Conservation (phyloP, 2,888 invertebrate species). For the Buathra laborator region DNA sequence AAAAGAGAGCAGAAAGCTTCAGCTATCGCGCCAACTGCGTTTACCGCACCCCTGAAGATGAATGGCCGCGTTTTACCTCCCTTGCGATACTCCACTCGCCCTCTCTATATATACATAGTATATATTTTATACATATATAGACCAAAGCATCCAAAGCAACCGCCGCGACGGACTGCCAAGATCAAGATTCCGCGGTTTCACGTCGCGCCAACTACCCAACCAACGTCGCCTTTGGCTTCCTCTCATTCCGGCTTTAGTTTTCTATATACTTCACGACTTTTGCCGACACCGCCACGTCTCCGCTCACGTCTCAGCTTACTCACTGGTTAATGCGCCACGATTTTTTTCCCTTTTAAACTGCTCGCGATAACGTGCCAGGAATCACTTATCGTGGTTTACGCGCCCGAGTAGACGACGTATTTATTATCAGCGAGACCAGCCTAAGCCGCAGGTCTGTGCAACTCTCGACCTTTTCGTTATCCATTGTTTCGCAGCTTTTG, state of each 20-base stretch:
- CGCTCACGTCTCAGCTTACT: slow-evolving; percentile 16
- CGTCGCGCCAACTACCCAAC: slow-evolving; percentile 59
- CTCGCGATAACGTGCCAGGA: slow-evolving; percentile 74
- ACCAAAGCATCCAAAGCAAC: slow-evolving; percentile 57
- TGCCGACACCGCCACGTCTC: slow-evolving; percentile 51
- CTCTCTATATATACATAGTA: slow-evolving; percentile 18
- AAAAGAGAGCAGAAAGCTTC: slow-evolving; percentile 67
- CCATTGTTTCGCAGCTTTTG: slow-evolving; percentile 4
- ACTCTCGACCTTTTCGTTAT: not conserved
- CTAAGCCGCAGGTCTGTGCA: not conserved
- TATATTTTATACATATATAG: slow-evolving; percentile 10
- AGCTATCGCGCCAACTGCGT: slow-evolving; percentile 70
- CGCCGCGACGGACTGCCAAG: slow-evolving; percentile 76
- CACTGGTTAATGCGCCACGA: slow-evolving; percentile 67
- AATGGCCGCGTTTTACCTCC: slow-evolving; percentile 74
- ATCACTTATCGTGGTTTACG: slow-evolving; percentile 76
- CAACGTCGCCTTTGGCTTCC: slow-evolving; percentile 4
- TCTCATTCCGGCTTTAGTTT: slow-evolving; percentile 43
- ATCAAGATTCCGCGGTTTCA: slow-evolving; percentile 75
- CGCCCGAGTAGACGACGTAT: slow-evolving; percentile 59
- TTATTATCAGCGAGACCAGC: slow-evolving; percentile 40
- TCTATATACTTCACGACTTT: slow-evolving; percentile 56
- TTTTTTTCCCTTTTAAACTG: slow-evolving; percentile 63
- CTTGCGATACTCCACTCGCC: slow-evolving; percentile 54
- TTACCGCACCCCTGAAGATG: slow-evolving; percentile 71